Evolutionary conservation across 2,797 vertebrate species (phyloP), one percentile per base, ranked within the genome.

Genomic region (Helarctos malayanus): DNA sequence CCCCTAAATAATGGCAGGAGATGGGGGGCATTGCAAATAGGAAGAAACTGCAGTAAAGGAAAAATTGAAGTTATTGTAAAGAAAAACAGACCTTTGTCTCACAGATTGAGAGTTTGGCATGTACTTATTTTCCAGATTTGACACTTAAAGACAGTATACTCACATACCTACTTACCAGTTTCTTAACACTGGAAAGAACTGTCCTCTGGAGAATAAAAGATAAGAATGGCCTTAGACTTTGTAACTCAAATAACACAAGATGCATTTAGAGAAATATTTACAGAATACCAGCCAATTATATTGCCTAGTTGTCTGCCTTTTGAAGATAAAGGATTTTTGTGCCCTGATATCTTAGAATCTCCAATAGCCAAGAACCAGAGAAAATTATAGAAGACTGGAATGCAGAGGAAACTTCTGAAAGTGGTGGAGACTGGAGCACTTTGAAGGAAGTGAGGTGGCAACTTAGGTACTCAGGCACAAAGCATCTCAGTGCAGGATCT

Each of bases 321-420:
- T 90, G 75, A 95, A 93, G 65, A 61, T 68, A 38, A 89, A 85
- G 41, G 29, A 76, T 56, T 90, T 95, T 81, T 63, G 61, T 86
- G 78, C 29, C n/a, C 45, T 75, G 59, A 78, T 81, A 89, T 54
- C 56, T 75, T 80, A 56, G 49, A 68, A 19, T 90, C 91, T 79
- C 52, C 0, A 63, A 63, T 78, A 82, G 38, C 32, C 25, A 78
- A 87, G 49, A 91, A 75, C 47, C 57, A 52, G 57, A 80, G 41
- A 79, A 91, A 52, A 75, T 92, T 92, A 81, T 69, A 82, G 86
- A 81, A 87, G 79, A 57, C 49, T 73, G 65, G 59, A 91, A 86
- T 87, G 13, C 54, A 92, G 65, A 96, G 52, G 65, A 87, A 91
- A 78, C 47, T 86, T 96, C 89, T 81, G 73, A 95, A 91, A 83